Evolutionary conservation across 2,113 vertebrate species (phyloP).

Genomic region (Dicaeum eximium): DNA sequence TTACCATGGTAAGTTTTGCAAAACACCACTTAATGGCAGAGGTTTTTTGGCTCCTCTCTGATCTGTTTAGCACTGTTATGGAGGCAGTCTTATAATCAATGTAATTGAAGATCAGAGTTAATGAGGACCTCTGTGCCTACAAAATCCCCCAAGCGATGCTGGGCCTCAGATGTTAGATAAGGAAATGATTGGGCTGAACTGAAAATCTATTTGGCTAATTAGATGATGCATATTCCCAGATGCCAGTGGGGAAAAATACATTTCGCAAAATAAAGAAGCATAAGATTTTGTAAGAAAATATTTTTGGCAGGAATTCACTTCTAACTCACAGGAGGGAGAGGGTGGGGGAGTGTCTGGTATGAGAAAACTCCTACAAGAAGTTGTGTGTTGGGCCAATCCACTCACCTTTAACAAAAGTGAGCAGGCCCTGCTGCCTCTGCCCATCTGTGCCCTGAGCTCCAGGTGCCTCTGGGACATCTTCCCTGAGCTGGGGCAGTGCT

Average conservation of each 20-base stretch:
- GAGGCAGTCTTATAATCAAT: constrained; percentile 76
- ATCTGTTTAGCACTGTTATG: constrained; percentile 62
- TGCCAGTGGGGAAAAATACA: constrained; percentile 42
- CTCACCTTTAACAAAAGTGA: background rate
- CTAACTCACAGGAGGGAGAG: background rate
- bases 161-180: constrained; percentile 77
- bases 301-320: constrained; percentile 53
- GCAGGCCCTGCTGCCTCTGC: rapidly evolving
- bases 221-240: constrained; percentile 77
- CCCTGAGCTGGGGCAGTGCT: background rate
- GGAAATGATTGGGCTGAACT: constrained; percentile 79
- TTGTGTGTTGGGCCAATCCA: background rate
- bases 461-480: rapidly evolving
- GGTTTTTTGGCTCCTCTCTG: constrained; percentile 52
- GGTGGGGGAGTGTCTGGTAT: background rate
- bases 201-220: constrained; percentile 84
- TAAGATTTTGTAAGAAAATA: constrained; percentile 63
- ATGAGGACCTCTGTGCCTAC: constrained; percentile 73
- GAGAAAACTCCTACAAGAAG: background rate
- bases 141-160: constrained; percentile 63
- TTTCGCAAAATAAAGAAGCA: constrained; percentile 67
- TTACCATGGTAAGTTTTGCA: constrained; percentile 42
- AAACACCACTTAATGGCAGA: constrained; percentile 43
- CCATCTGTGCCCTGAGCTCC: background rate
- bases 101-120: constrained; percentile 83